phyloP scores from a whole-genome alignment of 1,140 invertebrate genomes.

The Leptinotarsa lineolata region DNA sequence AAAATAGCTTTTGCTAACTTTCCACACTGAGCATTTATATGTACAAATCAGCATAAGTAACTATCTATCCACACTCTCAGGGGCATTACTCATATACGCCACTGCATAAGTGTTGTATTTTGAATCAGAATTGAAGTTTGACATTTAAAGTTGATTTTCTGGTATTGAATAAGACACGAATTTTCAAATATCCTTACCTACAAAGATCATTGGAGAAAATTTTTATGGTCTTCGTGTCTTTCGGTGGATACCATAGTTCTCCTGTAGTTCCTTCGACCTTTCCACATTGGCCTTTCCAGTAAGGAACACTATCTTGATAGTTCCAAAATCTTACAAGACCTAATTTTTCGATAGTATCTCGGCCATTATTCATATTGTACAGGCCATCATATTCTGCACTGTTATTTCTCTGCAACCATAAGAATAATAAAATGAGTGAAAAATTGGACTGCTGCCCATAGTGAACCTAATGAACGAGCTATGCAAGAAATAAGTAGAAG shows the following conservation, averaged over 20 bases:
- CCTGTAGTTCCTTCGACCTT: conserved; percentile 72
- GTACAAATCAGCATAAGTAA: too few species aligned
- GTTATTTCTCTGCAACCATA: conserved; percentile 65
- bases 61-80: too few species aligned
- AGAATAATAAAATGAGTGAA: neutral
- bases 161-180: neutral
- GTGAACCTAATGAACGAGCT: neutral
- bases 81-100: neutral
- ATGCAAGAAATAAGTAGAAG: too few species aligned
- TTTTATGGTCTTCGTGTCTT: conserved; percentile 60
- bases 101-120: neutral
- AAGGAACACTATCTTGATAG: conserved; percentile 60
- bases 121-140: neutral
- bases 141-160: too few species aligned
- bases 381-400: conserved; percentile 73
- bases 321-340: conserved; percentile 73
- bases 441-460: neutral
- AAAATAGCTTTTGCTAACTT: too few species aligned
- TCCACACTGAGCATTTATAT: too few species aligned
- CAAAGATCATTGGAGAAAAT: conserved; percentile 76
- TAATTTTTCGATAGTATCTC: conserved; percentile 63
- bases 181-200: conserved; percentile 55
- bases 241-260: conserved; percentile 75
- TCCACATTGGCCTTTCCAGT: conserved; percentile 66
- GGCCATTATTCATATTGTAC: conserved; percentile 75